Conservation (phyloP, 2,888 invertebrate genomes). For the Stenurella melanura region DNA sequence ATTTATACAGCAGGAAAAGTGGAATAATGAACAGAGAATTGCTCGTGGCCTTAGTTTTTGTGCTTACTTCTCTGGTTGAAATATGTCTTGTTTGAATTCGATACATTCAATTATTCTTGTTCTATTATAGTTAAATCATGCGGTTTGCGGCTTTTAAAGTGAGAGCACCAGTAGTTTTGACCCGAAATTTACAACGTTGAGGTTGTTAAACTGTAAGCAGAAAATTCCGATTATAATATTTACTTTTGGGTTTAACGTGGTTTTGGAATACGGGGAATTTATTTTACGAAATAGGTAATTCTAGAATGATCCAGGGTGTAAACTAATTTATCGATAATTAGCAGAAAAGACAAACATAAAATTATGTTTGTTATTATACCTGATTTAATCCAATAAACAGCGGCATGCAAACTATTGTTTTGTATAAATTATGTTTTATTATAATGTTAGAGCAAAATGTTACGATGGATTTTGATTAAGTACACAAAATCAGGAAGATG, state of each 20-base stretch:
- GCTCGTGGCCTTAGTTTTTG: not conserved
- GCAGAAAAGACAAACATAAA: no score
- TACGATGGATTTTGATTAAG: no score
- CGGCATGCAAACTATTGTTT: no score
- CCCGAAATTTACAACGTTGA: not conserved
- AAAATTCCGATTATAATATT: constrained; percentile 8
- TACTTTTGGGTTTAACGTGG: not conserved
- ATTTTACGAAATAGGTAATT: no score
- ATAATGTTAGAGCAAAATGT: no score
- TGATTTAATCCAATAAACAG: no score
- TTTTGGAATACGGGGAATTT: no score
- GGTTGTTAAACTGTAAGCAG: not conserved
- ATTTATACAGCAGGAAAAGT: not conserved
- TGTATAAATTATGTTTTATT: no score
- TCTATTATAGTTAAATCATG: constrained; percentile 14
- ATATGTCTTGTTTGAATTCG: not conserved
- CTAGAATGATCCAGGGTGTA: no score
- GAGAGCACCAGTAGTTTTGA: constrained; percentile 12
- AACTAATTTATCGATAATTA: no score
- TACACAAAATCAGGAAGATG: no score
- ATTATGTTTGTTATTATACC: no score
- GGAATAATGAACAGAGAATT: not conserved
- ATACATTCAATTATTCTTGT: constrained; percentile 16
- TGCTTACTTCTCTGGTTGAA: not conserved
- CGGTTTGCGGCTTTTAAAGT: constrained; percentile 13